Evolutionary conservation across 2,113 vertebrate species (phyloP).

Genomic region (Nothoprocta pentlandii): DNA sequence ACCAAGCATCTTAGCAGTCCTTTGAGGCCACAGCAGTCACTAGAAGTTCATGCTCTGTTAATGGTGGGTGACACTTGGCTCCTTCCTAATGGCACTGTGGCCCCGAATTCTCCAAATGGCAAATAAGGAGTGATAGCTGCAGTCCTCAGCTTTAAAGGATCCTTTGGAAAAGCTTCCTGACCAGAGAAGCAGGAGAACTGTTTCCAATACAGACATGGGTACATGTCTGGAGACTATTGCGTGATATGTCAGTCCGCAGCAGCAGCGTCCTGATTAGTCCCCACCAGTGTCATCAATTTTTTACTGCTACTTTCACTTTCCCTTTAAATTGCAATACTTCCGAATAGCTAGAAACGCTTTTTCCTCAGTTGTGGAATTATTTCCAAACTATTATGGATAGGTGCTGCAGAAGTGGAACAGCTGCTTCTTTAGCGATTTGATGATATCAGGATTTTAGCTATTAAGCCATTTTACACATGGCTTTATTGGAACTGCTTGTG

Average conservation of each 20-base stretch:
- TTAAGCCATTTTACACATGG: no score
- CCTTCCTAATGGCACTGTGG: neutral
- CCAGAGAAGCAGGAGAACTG: fast-evolving
- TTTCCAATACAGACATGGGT: neutral
- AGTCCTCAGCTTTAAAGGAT: neutral
- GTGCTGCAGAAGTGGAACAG: neutral
- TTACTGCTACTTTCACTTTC: neutral
- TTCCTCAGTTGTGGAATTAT: neutral
- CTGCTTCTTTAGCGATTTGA: no score
- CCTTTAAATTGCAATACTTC: neutral
- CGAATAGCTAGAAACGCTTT: neutral
- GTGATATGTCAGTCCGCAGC: neutral
- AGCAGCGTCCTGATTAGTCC: neutral
- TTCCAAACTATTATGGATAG: no score
- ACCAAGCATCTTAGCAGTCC: fast-evolving
- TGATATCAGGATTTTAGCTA: neutral
- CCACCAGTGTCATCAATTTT: neutral
- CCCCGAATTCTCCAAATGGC: fast-evolving
- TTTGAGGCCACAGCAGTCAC: fast-evolving
- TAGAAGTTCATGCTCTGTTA: fast-evolving
- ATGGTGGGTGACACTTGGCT: neutral
- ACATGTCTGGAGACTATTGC: neutral
- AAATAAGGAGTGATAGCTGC: no score
- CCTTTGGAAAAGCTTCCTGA: neutral
- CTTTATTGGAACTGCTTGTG: neutral